A percentile compares a stretch with the other conserved stretches of the same genome.
Evolutionary conservation across 2,888 invertebrate genomes (phyloP).

Genomic region (Dasypogon diadema): DNA sequence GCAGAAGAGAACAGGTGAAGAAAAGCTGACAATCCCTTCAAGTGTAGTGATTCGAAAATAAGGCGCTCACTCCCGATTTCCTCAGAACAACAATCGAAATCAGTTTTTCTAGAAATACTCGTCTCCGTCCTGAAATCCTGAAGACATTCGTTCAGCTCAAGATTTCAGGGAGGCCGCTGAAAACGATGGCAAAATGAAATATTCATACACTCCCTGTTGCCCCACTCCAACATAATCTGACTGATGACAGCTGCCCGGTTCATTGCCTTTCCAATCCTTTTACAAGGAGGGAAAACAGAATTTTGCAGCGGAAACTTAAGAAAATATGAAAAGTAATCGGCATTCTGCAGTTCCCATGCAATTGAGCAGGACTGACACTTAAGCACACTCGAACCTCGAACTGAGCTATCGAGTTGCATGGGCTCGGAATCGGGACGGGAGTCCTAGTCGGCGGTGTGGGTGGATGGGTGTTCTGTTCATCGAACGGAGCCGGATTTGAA

Average conservation of each 20-base stretch:
- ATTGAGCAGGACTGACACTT: not conserved
- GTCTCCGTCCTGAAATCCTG: no score
- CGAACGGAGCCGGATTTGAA: slow-evolving; percentile 25
- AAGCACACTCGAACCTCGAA: not conserved
- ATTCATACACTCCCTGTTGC: not conserved
- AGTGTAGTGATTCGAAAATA: no score
- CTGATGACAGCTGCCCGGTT: not conserved
- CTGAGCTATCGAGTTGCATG: not conserved
- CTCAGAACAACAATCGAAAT: no score
- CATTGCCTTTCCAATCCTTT: not conserved
- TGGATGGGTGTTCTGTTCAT: not conserved
- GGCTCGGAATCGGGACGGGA: not conserved
- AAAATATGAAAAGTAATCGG: slow-evolving; percentile 36
- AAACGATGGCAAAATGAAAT: not conserved
- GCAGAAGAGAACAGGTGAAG: no score
- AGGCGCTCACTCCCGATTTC: no score
- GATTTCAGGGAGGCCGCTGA: no score
- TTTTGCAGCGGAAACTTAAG: slow-evolving; percentile 4
- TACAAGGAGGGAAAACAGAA: not conserved
- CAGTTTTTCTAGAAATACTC: no score
- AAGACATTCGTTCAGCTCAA: no score
- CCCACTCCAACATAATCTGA: not conserved
- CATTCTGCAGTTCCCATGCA: slow-evolving; percentile 19
- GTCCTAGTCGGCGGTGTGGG: not conserved
- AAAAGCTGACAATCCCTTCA: no score